Evolutionary conservation across 2,113 vertebrate species (phyloP).

Genomic region (Heliornis fulica): DNA sequence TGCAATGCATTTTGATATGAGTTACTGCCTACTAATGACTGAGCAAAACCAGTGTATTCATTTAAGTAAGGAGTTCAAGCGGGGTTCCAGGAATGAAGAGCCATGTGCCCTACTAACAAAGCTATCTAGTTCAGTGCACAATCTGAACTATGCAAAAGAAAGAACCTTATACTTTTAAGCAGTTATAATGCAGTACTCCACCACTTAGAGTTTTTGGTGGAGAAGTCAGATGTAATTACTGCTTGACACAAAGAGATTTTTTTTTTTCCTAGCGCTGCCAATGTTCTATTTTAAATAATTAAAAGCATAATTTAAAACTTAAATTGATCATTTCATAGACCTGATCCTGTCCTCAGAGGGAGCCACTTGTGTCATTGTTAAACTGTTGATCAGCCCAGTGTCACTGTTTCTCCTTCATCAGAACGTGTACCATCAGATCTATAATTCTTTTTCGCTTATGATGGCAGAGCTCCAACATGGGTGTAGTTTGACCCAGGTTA

Average conservation of each 20-base stretch:
- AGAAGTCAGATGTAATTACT: slow-evolving; percentile 61
- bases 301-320: slow-evolving; percentile 25
- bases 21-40: slow-evolving; percentile 56
- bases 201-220: background rate
- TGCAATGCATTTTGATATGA: background rate
- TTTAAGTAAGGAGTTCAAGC: slow-evolving; percentile 50
- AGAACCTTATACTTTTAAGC: slow-evolving; percentile 32
- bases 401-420: slow-evolving; percentile 32
- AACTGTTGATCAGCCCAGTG: slow-evolving; percentile 7
- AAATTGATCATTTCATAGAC: background rate
- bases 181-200: slow-evolving; percentile 1
- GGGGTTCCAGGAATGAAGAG: background rate
- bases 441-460: background rate
- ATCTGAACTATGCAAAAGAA: slow-evolving; percentile 12
- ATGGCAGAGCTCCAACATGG: slow-evolving; percentile 23
- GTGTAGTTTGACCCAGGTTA: slow-evolving; percentile 17
- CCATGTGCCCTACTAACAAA: slow-evolving; percentile 17
- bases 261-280: background rate
- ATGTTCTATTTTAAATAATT: slow-evolving; percentile 48
- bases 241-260: slow-evolving; percentile 43
- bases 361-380: background rate
- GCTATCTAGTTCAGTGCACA: slow-evolving; percentile 47
- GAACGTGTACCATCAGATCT: slow-evolving; percentile 45
- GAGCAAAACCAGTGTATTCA: slow-evolving; percentile 53
- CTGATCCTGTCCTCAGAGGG: slow-evolving; percentile 24